These are phyloP conservation scores for Pachyrhynchus sulphureomaculatus DNA, from an alignment of 1,140 invertebrate species.

Conservation along the genomic window DNA sequence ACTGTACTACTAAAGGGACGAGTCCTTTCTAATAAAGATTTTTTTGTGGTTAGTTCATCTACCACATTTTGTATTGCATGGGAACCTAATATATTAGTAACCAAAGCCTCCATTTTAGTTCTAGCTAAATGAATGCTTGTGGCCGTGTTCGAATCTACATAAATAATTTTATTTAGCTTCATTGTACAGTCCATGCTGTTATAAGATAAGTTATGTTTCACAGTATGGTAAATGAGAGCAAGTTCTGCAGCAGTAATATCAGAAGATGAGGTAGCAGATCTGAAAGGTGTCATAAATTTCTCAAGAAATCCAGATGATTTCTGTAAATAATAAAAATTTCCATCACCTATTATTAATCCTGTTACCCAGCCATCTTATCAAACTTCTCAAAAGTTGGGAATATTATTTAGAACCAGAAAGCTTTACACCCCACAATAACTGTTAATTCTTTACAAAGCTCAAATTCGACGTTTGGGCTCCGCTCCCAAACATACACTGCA, in stretches of 20 bases:
- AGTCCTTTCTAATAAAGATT: too few species aligned
- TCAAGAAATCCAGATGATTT: conserved; percentile 12
- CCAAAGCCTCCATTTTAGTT: conserved; percentile 10
- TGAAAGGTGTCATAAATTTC: conserved; percentile 3
- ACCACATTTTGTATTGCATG: conserved; percentile 8
- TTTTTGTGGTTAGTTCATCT: background rate
- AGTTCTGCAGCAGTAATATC: conserved; percentile 25
- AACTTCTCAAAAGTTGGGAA: too few species aligned
- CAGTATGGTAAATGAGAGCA: conserved; percentile 40
- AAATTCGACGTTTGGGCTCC: too few species aligned
- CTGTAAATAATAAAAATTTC: too few species aligned
- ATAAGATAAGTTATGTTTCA: conserved; percentile 43
- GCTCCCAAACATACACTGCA: too few species aligned
- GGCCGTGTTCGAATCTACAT: conserved; percentile 20
- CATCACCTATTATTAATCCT: too few species aligned
- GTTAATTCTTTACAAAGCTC: too few species aligned
- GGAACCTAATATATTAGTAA: conserved; percentile 7
- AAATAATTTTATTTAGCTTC: conserved; percentile 41
- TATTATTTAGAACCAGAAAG: too few species aligned
- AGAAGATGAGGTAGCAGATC: conserved; percentile 6
- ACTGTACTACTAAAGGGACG: too few species aligned
- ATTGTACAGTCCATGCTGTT: conserved; percentile 32
- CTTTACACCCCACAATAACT: too few species aligned
- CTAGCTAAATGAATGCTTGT: conserved; percentile 4
- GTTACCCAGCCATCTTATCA: too few species aligned